Percentiles rank a stretch among this genome's conserved stretches.
These are phyloP conservation scores for Varecia variegata DNA, from an alignment of 2,797 vertebrate species.

Conservation along the genomic window DNA sequence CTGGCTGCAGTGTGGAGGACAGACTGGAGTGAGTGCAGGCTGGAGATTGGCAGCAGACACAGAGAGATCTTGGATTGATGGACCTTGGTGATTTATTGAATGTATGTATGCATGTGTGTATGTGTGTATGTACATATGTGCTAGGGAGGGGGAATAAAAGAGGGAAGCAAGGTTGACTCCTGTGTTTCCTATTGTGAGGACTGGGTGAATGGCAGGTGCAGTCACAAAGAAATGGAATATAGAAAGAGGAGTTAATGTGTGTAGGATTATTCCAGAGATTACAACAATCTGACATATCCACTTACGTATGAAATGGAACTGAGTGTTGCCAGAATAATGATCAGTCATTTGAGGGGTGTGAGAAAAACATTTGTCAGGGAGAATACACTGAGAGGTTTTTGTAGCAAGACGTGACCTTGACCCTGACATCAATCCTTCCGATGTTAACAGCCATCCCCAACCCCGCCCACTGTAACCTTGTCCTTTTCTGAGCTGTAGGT, in stretches of 20 bases:
- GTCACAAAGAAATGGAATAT: background rate
- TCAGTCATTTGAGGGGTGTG: background rate
- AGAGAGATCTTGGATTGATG: background rate
- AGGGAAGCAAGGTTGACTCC: background rate
- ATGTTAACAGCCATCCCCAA: too few relatives aligned
- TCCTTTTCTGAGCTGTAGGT: background rate
- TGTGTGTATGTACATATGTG: background rate
- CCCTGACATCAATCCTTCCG: background rate
- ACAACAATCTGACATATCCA: background rate
- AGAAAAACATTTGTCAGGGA: background rate
- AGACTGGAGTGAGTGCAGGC: background rate
- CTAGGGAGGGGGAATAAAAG: too few relatives aligned
- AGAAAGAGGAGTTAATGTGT: background rate
- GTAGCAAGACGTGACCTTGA: background rate
- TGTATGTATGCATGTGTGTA: background rate
- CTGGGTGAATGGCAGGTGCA: background rate
- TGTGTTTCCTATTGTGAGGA: background rate
- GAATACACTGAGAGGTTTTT: background rate
- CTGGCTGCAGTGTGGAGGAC: background rate
- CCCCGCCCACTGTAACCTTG: background rate
- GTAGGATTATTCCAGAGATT: background rate
- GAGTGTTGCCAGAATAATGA: background rate
- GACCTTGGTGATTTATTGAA: background rate
- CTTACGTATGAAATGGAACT: background rate
- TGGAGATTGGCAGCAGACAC: background rate